Percentiles rank a stretch among this genome's conserved stretches.
phyloP scores from a whole-genome alignment of 1,140 invertebrate genomes.

The Homalodisca vitripennis region DNA sequence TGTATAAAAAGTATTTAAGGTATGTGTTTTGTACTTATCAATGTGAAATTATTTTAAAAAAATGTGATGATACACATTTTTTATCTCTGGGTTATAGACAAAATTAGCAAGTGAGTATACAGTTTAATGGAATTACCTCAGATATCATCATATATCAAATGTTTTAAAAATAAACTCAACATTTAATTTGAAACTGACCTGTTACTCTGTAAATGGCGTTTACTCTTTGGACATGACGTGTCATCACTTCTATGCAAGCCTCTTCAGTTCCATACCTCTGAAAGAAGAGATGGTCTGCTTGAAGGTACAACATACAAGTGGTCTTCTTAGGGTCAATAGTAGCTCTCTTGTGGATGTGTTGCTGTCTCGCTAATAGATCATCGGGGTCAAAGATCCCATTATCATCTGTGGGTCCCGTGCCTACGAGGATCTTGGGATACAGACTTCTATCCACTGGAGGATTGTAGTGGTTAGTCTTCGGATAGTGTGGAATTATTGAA shows the following conservation, averaged over 20 bases:
- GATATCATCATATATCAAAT: too few species aligned
- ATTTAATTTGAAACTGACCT: slow-evolving; percentile 65
- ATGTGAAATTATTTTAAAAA: too few species aligned
- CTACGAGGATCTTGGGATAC: slow-evolving; percentile 29
- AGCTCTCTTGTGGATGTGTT: slow-evolving; percentile 66
- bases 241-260: slow-evolving; percentile 93
- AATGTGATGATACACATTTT: too few species aligned
- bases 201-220: slow-evolving; percentile 90
- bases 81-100: too few species aligned
- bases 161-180: too few species aligned
- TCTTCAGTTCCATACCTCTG: slow-evolving; percentile 90
- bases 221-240: slow-evolving; percentile 88
- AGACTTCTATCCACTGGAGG: not conserved
- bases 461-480: slow-evolving; percentile 13
- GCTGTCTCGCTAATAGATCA: slow-evolving; percentile 39
- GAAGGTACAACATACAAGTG: slow-evolving; percentile 83
- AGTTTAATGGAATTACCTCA: too few species aligned
- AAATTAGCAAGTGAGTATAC: too few species aligned
- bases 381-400: slow-evolving; percentile 40
- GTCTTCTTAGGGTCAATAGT: slow-evolving; percentile 72
- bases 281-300: slow-evolving; percentile 94
- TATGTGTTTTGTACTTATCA: too few species aligned
- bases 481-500: not conserved
- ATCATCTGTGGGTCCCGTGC: slow-evolving; percentile 28
- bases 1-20: too few species aligned